Evolutionary conservation across 2,113 vertebrate genomes (phyloP).

Genomic region (Conger conger): DNA sequence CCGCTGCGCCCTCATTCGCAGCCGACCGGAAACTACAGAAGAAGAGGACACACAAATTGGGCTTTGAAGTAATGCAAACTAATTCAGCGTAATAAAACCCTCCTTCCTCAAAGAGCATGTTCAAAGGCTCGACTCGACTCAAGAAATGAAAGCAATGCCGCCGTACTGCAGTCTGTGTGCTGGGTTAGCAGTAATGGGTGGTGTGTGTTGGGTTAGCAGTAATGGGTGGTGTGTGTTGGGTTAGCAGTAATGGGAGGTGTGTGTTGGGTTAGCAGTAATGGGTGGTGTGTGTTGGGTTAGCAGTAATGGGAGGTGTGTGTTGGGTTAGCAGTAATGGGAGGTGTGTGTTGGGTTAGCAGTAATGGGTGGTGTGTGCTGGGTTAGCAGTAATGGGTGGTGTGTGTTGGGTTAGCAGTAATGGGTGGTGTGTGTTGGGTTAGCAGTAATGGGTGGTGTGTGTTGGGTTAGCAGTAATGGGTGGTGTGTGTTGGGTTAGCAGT

Average conservation of each 20-base stretch:
- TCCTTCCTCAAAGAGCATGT: not conserved
- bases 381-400: no score
- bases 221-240: not conserved
- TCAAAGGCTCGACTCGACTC: not conserved
- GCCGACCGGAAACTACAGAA: not conserved
- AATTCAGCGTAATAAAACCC: not conserved
- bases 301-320: not conserved
- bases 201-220: not conserved
- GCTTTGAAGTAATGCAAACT: not conserved
- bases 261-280: no score
- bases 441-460: no score
- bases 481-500: not conserved
- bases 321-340: no score
- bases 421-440: no score
- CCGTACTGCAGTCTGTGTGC: not conserved
- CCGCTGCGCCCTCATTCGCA: not conserved
- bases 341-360: not conserved
- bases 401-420: not conserved
- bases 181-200: no score
- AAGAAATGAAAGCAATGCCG: not conserved
- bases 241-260: not conserved
- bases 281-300: not conserved
- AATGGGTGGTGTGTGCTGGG: not conserved
- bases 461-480: no score
- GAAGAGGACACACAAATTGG: not conserved